These are phyloP conservation scores for Brenthis daphne DNA, from an alignment of 2,888 invertebrate species.

Conservation along the genomic window DNA sequence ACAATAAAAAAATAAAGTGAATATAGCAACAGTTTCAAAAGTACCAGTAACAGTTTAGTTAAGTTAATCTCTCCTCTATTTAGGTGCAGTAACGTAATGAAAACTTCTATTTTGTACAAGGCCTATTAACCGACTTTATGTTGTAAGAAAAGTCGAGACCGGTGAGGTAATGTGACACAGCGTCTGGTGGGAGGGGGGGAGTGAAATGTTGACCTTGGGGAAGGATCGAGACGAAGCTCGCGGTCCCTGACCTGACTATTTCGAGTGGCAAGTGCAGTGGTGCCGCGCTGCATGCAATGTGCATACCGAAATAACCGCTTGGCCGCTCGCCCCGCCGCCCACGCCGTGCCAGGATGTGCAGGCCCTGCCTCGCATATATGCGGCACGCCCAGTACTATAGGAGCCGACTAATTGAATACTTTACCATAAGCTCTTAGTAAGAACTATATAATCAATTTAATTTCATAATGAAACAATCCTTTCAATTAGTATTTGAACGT, in stretches of 20 bases:
- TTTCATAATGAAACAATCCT: constrained; percentile 38
- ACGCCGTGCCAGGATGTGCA: constrained; percentile 62
- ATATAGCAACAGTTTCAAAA: neutral
- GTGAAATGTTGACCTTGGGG: constrained; percentile 79
- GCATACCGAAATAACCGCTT: constrained; percentile 81
- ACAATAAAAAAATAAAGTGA: neutral
- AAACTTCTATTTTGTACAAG: constrained; percentile 35
- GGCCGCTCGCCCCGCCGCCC: constrained; percentile 55
- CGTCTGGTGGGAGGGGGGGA: constrained; percentile 48
- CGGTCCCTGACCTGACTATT: constrained; percentile 83
- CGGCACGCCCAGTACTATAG: constrained; percentile 58
- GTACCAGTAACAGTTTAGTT: too few species aligned
- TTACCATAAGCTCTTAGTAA: constrained; percentile 37
- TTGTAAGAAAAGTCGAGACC: constrained; percentile 51
- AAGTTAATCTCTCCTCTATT: neutral
- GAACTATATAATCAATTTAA: constrained; percentile 9
- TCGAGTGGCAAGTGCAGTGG: constrained; percentile 80
- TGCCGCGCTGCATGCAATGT: constrained; percentile 77
- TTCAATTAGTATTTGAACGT: constrained; percentile 30
- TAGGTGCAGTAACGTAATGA: constrained; percentile 9
- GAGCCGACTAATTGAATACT: constrained; percentile 1
- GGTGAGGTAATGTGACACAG: constrained; percentile 50
- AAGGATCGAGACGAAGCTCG: constrained; percentile 76
- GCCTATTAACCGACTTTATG: constrained; percentile 48
- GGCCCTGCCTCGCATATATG: constrained; percentile 36